These are phyloP conservation scores for Orcinus orca DNA, from an alignment of 2,113 vertebrate species.

Conservation along the genomic window DNA sequence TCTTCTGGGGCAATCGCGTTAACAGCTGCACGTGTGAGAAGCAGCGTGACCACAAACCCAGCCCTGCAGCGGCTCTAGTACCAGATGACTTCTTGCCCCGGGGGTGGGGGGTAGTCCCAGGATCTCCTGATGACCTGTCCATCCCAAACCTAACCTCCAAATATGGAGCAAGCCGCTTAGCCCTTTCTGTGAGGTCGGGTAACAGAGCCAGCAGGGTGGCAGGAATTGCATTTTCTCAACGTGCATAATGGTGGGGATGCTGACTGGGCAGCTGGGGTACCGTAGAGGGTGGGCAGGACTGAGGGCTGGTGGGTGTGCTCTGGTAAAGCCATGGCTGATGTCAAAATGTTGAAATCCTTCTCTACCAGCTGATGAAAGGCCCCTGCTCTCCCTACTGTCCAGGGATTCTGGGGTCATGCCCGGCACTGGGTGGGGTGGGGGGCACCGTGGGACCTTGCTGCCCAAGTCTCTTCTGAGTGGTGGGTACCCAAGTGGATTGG, in stretches of 20 bases:
- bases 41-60: not conserved
- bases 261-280: not conserved
- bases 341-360: not conserved
- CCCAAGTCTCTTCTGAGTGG: not conserved
- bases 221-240: not conserved
- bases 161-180: not conserved
- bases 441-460: accelerated
- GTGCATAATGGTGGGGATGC: not conserved
- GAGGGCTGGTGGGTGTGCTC: not conserved
- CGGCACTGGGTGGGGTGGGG: accelerated
- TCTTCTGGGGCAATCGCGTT: not conserved
- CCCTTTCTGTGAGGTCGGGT: not conserved
- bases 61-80: not conserved
- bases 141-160: not conserved
- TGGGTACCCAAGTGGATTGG: accelerated
- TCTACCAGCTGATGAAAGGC: not conserved
- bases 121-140: not conserved
- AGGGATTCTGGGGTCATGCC: not conserved
- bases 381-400: accelerated
- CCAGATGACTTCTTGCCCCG: not conserved
- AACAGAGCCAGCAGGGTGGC: not conserved
- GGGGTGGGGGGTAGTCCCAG: not conserved
- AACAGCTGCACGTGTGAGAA: not conserved
- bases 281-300: not conserved
- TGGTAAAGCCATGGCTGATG: not conserved